Conservation (phyloP, 2,113 vertebrate species). For the Rhinolophus ferrumequinum region DNA sequence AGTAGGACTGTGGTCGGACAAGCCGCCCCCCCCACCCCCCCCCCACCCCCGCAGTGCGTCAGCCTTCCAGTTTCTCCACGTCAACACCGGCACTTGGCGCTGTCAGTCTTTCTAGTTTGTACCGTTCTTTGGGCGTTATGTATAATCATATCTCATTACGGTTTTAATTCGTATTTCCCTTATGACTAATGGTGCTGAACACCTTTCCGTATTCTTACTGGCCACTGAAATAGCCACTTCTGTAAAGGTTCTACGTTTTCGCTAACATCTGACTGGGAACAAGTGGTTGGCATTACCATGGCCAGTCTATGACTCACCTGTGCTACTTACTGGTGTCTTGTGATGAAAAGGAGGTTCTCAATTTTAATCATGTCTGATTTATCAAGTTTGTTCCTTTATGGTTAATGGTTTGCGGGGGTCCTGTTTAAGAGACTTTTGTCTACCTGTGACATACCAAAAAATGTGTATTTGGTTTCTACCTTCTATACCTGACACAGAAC, state of each 20-base stretch:
- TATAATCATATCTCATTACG: neutral
- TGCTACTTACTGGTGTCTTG: neutral
- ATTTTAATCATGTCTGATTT: neutral
- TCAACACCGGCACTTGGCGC: neutral
- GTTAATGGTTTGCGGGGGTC: neutral
- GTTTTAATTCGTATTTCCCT: neutral
- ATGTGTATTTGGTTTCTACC: neutral
- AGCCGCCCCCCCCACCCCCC: neutral
- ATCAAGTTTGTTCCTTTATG: neutral
- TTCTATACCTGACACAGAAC: neutral
- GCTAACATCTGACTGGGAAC: neutral
- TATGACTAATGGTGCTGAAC: neutral
- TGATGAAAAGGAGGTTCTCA: neutral
- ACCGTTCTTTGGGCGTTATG: fast-evolving
- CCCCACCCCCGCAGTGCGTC: neutral
- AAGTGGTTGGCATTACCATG: neutral
- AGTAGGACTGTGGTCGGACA: neutral
- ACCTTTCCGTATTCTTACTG: neutral
- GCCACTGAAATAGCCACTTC: neutral
- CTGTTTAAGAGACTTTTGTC: neutral
- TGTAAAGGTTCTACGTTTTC: neutral
- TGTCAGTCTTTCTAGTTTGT: neutral
- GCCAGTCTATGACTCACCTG: neutral
- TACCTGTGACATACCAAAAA: neutral
- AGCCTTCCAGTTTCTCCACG: neutral